Evolutionary conservation across 35 echinoderm and acorn worm species (phyloP), one percentile per base, ranked within the genome.

Genomic region (Anneissia japonica): DNA sequence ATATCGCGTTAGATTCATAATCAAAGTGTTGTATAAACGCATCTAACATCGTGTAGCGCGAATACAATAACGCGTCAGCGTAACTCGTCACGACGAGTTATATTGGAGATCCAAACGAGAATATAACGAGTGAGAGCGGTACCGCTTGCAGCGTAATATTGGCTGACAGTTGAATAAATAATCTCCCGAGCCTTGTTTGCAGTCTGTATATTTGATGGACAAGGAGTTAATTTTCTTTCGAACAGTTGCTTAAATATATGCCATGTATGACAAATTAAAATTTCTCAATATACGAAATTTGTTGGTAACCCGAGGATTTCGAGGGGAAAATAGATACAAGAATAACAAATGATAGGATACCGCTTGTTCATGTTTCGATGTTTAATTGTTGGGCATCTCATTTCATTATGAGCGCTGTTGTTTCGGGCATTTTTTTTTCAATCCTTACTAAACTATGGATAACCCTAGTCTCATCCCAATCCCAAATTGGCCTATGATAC

Each of bases 201-300:
- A 64, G 11, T 64, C 51, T 3, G 9, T 64, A 12, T 64, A 64
- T 64, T 64, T 64, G 51, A 64, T 23, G 26, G 51, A 64, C 51
- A 64, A 64, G 51, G 10, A 64, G 51, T 64, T 64, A 64, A 64
- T 64, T 12, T 64, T 64, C 51, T 64, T 64, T 64, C 51, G 51
- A 64, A 64, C 51, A 64, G 51, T 64, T 64, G 51, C 51, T 64
- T 64, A 64, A 64, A 64, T 64, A 64, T 64, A 64, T 64, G 51
- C 51, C 51, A 64, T 64, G 51, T 64, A 64, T 64, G 51, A 64
- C 51, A 64, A 64, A 64, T 64, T 64, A 64, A 64, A 64, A 64
- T 64, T 64, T 45, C 21, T 64, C 51, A 23, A 64, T 64, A 23
- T 16, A 64, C 51, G 51, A 64, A 64, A 64, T 64, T 4, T 64